phyloP scores from a whole-genome alignment of 2,888 invertebrate species.

The Molanna angustata region DNA sequence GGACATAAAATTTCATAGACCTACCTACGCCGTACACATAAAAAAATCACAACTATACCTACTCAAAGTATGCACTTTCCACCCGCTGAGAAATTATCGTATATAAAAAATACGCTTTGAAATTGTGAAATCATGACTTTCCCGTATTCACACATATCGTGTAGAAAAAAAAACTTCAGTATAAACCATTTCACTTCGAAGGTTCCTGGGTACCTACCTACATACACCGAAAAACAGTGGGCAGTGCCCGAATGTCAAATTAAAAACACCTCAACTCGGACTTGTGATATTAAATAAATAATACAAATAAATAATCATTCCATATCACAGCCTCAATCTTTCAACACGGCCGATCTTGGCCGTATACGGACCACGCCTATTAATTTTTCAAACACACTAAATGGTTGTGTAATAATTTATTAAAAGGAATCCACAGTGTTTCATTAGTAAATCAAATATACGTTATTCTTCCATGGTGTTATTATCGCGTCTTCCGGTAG shows the following conservation, averaged over 20 bases:
- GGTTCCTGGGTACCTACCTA: too few species aligned
- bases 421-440: neutral
- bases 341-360: slow-evolving; percentile 5
- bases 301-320: slow-evolving; percentile 12
- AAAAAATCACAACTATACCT: too few species aligned
- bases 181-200: slow-evolving; percentile 10
- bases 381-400: slow-evolving; percentile 13
- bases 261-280: slow-evolving; percentile 21
- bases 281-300: slow-evolving; percentile 19
- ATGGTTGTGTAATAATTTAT: slow-evolving; percentile 15
- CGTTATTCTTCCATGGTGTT: neutral
- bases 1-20: too few species aligned
- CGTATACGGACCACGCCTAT: slow-evolving; percentile 14
- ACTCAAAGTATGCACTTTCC: too few species aligned
- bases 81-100: too few species aligned
- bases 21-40: too few species aligned
- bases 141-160: too few species aligned
- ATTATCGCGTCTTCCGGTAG: slow-evolving; percentile 7
- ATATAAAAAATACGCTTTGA: too few species aligned
- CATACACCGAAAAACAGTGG: slow-evolving; percentile 19
- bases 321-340: slow-evolving; percentile 11
- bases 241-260: slow-evolving; percentile 26
- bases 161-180: slow-evolving; percentile 9
- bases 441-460: neutral
- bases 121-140: too few species aligned